These are phyloP conservation scores for Empidonax alnorum DNA, from an alignment of 2,113 vertebrate genomes.

Conservation along the genomic window DNA sequence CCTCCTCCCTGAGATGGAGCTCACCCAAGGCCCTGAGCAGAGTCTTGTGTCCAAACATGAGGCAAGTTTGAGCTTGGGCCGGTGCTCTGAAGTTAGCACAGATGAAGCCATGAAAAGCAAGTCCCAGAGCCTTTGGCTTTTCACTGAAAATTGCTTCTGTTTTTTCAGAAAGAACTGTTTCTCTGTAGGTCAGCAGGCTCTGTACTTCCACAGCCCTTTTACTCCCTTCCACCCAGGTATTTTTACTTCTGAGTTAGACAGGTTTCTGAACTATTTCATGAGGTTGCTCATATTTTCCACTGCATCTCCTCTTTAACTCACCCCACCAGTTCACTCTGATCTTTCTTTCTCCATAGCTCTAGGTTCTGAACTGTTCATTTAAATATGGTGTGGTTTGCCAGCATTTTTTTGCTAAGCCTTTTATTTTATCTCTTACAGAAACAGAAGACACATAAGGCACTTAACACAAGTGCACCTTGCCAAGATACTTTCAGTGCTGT, in stretches of 20 bases:
- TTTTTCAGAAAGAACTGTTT: neutral
- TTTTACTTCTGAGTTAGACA: neutral
- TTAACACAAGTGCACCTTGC: neutral
- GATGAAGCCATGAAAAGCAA: neutral
- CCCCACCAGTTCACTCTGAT: neutral
- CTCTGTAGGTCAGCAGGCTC: neutral
- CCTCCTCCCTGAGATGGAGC: neutral
- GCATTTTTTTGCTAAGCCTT: neutral
- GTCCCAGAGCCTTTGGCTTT: neutral
- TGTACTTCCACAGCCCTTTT: neutral
- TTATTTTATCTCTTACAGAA: constrained; percentile 41
- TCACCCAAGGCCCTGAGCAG: constrained; percentile 34
- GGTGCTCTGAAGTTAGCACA: neutral
- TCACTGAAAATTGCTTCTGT: neutral
- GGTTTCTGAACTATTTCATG: neutral
- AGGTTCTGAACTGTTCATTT: constrained; percentile 25
- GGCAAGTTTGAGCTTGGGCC: constrained; percentile 44
- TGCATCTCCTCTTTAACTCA: neutral
- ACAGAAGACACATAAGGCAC: neutral
- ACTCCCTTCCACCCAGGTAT: neutral
- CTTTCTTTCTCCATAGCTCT: constrained; percentile 1
- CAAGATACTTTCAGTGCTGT: neutral
- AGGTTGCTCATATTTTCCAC: constrained; percentile 39
- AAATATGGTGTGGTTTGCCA: constrained; percentile 16
- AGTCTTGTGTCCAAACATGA: constrained; percentile 31